These are phyloP conservation scores for Amiota mariae DNA, from an alignment of 2,888 invertebrate species.

Conservation along the genomic window DNA sequence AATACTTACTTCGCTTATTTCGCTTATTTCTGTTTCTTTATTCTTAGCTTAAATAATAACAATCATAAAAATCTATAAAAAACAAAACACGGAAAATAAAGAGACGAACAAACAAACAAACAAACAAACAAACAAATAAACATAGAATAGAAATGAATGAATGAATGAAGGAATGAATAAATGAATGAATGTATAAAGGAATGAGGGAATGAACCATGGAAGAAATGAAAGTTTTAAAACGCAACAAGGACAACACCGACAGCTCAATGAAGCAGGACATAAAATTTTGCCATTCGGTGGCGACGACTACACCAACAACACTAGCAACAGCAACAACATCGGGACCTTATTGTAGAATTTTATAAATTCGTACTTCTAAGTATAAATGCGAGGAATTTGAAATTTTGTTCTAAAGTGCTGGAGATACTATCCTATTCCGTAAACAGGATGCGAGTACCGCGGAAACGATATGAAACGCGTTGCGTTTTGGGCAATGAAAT, in stretches of 20 bases:
- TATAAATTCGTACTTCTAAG: slow-evolving; percentile 57
- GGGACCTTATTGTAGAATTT: slow-evolving; percentile 32
- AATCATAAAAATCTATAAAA: slow-evolving; percentile 61
- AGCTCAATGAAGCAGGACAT: slow-evolving; percentile 50
- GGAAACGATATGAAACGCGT: slow-evolving; percentile 8
- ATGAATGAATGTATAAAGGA: background rate
- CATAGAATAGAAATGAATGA: background rate
- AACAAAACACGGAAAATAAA: slow-evolving; percentile 44
- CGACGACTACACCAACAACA: background rate
- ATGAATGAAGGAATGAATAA: background rate
- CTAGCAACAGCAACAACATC: background rate
- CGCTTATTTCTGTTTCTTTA: slow-evolving; percentile 32
- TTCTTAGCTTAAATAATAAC: slow-evolving; percentile 46
- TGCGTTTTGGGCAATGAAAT: background rate
- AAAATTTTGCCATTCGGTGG: slow-evolving; percentile 46
- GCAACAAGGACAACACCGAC: slow-evolving; percentile 26
- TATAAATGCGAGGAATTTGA: slow-evolving; percentile 64
- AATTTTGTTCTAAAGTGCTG: slow-evolving; percentile 58
- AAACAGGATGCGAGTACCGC: slow-evolving; percentile 23
- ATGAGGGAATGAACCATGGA: background rate
- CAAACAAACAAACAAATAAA: background rate
- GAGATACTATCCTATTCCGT: slow-evolving; percentile 7
- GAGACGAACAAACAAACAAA: slow-evolving; percentile 45
- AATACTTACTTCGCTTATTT: slow-evolving; percentile 47
- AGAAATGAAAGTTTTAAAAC: slow-evolving; percentile 13